Conservation (phyloP, 2,888 invertebrate genomes). For the Noctua janthina region DNA sequence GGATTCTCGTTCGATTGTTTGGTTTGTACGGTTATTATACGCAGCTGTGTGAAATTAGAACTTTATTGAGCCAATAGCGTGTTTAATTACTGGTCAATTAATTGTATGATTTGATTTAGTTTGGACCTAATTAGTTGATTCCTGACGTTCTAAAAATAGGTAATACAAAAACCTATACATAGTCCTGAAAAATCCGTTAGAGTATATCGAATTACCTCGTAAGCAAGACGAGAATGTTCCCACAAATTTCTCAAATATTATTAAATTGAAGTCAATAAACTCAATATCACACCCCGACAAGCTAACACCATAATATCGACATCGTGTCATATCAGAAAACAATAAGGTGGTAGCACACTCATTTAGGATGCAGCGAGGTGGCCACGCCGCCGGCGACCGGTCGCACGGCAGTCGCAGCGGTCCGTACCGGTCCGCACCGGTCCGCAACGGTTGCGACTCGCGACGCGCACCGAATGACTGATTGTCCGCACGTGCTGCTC, state of each 20-base stretch:
- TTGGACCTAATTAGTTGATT: neutral
- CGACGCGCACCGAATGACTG: constrained; percentile 76
- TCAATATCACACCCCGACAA: constrained; percentile 30
- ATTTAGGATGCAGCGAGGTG: constrained; percentile 71
- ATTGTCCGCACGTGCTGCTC: constrained; percentile 73
- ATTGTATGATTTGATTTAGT: neutral
- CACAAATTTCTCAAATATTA: constrained; percentile 2
- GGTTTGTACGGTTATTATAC: constrained; percentile 21
- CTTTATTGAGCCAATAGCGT: neutral
- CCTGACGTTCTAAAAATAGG: neutral
- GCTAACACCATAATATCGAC: constrained; percentile 20
- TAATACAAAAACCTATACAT: too few relatives aligned
- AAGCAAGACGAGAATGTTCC: neutral
- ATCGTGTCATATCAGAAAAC: constrained; percentile 61
- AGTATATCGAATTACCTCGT: neutral
- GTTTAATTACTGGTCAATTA: neutral
- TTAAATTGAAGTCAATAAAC: constrained; percentile 13
- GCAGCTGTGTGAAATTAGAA: constrained; percentile 27
- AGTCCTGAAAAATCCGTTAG: neutral
- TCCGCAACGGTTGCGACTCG: constrained; percentile 55
- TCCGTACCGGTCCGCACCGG: constrained; percentile 40
- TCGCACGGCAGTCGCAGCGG: constrained; percentile 22
- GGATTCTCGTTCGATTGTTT: constrained; percentile 49
- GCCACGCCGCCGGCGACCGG: constrained; percentile 44
- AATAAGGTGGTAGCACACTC: constrained; percentile 56